Base-by-base conservation (phyloP, 2,113 vertebrate genomes). In the Puntigrus tetrazona region DNA sequence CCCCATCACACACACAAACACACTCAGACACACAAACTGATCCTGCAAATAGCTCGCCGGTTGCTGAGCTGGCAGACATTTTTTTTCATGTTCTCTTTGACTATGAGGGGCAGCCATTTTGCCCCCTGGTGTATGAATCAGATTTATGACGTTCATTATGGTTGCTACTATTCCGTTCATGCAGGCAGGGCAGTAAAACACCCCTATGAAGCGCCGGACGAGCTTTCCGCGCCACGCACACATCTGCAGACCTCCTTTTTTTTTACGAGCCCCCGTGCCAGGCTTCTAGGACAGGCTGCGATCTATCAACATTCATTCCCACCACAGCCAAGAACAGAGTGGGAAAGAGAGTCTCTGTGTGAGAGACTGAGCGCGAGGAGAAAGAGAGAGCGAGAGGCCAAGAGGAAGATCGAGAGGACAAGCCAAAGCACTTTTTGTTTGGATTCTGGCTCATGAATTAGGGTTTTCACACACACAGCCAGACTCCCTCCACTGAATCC, bases 101-200 rank as follows among this genome's bases (percentile, higher is more conserved):
- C 69, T 84, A 72, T 80, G 34, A 65, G 80, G 20, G 75, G 22
- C 59, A 65, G 81, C 61, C 85, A 50, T 61, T 86, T 36, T 78
- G 50, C 83, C 81, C 81, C 59, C 82, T 74, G 63, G 84, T 80
- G 86, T 75, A 85, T 80, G 73, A 86, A 88, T 87, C 82, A 82
- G 87, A 93, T 93, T 93, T 91, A 93, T 87, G 86, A 88, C 45
- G 59, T 90, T 92, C 86, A 91, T 93, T 90, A 93, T 76, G 43
- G 86, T 87, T 47, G 69, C 76, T 84, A 80, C 61, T 41, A 86
- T 88, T 85, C 77, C 25, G 55, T 85, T 85, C 85, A 76, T 65
- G 77, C 85, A 88, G 81, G 79, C 63, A 65, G 85, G 16, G 86
- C 85, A 91, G 88, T 91, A 91, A 91, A 91, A 86, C 36, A 38